Evolutionary conservation across 2,113 vertebrate genomes (phyloP), one percentile per base, ranked within the genome.

Genomic region (Euleptes europaea): DNA sequence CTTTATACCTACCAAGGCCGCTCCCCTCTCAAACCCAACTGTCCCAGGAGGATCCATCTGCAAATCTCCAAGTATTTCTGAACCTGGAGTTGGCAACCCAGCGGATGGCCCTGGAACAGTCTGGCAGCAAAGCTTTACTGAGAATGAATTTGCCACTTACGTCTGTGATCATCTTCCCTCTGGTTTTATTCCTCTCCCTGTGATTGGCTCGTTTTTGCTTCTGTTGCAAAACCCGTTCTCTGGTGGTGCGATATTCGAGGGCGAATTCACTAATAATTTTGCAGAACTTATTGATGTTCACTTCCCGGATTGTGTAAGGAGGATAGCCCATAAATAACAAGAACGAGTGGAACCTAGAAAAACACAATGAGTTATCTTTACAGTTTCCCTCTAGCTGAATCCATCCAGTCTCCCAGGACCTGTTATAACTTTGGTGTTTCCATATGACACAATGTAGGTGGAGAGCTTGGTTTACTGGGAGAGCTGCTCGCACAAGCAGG

Each of bases 101-200:
- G n/a, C n/a, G n/a, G n/a, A n/a, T n/a, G n/a, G n/a, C n/a, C n/a
- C n/a, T n/a, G n/a, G n/a, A n/a, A n/a, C n/a, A n/a, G n/a, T n/a
- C 0, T 65, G 26, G 88, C 66, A 76, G n/a, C 3, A 40, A 78
- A 85, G 38, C 35, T 84, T 90, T 72, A 26, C 44, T 78, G 38
- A 90, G 69, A 85, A 60, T 65, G 0, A 79, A 47, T 91, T 84
- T 84, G 86, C 77, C 77, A 97, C 98, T 99, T 97, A 99, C 98
- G 90, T 99, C 98, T 66, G 98, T 99, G 96, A 99, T 99, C 98
- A 99, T 98, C 96, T 99, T 99, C 42, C 98, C 98, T 89, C 98
- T 96, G 94, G 98, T 99, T 96, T 99, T 99, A 93, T 99, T 99
- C 92, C 98, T 98, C 94, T 99, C 98, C n/a, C 98, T 95, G 97